Base-by-base conservation (phyloP, 2,113 vertebrate species). In the Microcebus lehilahytsara region DNA sequence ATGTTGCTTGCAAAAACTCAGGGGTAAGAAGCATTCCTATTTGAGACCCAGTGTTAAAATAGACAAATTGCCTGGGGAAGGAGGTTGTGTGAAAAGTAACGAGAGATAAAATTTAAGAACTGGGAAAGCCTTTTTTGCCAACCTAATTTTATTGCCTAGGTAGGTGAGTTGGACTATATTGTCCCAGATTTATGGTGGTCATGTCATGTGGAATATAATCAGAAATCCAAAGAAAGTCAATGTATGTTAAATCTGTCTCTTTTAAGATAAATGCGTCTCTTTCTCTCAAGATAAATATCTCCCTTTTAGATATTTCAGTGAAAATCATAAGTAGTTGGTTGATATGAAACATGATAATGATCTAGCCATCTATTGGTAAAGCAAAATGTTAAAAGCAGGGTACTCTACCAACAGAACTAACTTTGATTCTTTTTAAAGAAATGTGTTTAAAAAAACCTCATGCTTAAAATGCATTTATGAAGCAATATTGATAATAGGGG, bases 401-500 rank as follows among this genome's bases (percentile, higher is more conserved):
- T 30, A 72, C 46, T 97, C 13, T 79, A 94, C 25, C 22, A 77
- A 49, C 67, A 77, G 32, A 74, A 56, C 11, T 90, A 91, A 96
- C 72, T 11, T 22, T 86, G 51, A 93, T 53, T 88, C 96, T 96
- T 42, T 60, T 49, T 88, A 74, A 94, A 58, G 74, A 96, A 97
- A 88, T 62, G 6, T 96, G 37, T 92, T 97, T 97, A 85, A 78
- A 95, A 95, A 95, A 95, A 20, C 77, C n/a, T 78, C 74, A 3
- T 72, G 17, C 22, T 84, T 95, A 93, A 96, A 58, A 94, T 96
- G 64, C 60, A 69, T 87, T 97, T 96, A 85, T 96, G 88, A 87
- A 96, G 46, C 30, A 67, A 60, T n/a, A 85, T 93, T 96, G 98
- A 93, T n/a, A 81, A 8, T 13, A 95, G 69, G 16, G 93, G 84